These are phyloP conservation scores for Volucella zonaria DNA, from an alignment of 2,888 invertebrate species.

Conservation along the genomic window DNA sequence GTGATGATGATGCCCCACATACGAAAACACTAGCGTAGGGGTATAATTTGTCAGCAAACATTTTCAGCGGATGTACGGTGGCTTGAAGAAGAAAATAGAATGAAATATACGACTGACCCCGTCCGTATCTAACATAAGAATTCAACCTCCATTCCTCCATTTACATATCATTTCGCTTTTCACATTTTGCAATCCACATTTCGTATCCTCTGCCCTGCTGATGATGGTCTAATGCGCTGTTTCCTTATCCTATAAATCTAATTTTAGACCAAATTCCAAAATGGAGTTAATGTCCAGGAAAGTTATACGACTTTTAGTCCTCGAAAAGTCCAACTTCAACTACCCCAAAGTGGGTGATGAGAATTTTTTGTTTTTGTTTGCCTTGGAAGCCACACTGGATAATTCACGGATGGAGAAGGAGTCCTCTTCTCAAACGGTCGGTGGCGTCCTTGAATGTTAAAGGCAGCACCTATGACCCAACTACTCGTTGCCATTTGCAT, in stretches of 20 bases:
- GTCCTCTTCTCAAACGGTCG: constrained; percentile 22
- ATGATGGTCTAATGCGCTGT: constrained; percentile 48
- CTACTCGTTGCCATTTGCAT: constrained; percentile 53
- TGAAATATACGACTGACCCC: constrained; percentile 57
- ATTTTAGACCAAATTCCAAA: constrained; percentile 48
- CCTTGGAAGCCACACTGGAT: constrained; percentile 50
- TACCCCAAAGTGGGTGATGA: background rate
- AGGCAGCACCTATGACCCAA: constrained; percentile 31
- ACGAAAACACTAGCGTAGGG: constrained; percentile 1
- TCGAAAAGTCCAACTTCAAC: background rate
- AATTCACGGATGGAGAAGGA: constrained; percentile 30
- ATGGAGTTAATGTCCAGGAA: constrained; percentile 63
- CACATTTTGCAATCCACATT: background rate
- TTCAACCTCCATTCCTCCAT: constrained; percentile 33
- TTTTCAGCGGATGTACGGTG: constrained; percentile 49
- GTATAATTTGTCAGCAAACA: constrained; percentile 71
- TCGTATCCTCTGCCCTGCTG: constrained; percentile 9
- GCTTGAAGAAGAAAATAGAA: constrained; percentile 44
- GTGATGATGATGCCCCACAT: constrained; percentile 60
- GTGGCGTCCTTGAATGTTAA: constrained; percentile 3
- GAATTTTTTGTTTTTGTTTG: constrained; percentile 26
- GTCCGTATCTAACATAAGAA: constrained; percentile 44
- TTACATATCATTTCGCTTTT: constrained; percentile 56
- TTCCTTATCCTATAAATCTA: constrained; percentile 59
- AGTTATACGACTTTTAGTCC: constrained; percentile 34